A percentile compares a stretch with the other conserved stretches of the same genome.
These are phyloP conservation scores for Tauraco erythrolophus DNA, from an alignment of 2,113 vertebrate genomes.

Conservation along the genomic window DNA sequence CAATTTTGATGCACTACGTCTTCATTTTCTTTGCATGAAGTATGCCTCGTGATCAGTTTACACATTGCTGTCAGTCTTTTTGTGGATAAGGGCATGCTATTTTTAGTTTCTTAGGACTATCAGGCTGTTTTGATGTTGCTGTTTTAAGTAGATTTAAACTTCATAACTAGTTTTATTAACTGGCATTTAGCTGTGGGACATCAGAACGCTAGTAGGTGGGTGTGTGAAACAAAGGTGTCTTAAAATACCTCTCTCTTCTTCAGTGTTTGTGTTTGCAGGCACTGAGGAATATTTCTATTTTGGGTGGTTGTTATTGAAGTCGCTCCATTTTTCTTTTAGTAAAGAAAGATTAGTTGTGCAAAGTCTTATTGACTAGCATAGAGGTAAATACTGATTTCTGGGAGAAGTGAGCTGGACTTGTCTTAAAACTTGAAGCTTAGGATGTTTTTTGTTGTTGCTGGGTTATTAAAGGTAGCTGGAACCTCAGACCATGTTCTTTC, in stretches of 20 bases:
- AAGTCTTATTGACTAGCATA: background rate
- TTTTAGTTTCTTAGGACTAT: slow-evolving; percentile 41
- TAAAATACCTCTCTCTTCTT: slow-evolving; percentile 20
- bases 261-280: background rate
- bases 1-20: background rate
- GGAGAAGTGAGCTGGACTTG: background rate
- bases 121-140: background rate
- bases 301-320: background rate
- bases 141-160: background rate
- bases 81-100: slow-evolving; percentile 55
- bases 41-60: slow-evolving; percentile 39
- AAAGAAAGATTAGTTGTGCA: background rate
- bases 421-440: background rate
- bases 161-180: background rate
- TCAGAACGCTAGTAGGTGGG: background rate
- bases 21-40: background rate
- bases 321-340: background rate
- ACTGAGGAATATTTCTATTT: background rate
- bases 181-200: slow-evolving; percentile 5
- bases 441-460: background rate
- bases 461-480: background rate
- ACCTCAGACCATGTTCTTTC: fast-evolving
- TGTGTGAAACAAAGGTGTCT: background rate
- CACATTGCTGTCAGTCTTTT: background rate
- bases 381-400: background rate